These are phyloP conservation scores for Pagetopsis macropterus DNA, from an alignment of 2,797 vertebrate genomes.

Conservation along the genomic window DNA sequence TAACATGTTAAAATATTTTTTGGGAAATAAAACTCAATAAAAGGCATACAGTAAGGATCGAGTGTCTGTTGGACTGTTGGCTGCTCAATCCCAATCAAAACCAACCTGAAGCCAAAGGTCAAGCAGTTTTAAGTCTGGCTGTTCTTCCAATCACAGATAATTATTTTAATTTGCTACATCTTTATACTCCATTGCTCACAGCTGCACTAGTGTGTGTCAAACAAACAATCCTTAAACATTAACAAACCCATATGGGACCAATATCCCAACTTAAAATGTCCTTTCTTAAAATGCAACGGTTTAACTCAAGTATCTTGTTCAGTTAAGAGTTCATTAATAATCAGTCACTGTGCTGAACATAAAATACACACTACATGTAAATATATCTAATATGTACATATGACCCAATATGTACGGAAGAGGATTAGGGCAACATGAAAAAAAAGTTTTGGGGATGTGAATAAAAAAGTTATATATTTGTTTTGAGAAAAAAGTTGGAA, in stretches of 20 bases:
- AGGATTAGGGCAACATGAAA: too few relatives aligned
- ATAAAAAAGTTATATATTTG: too few relatives aligned
- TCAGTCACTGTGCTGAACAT: neutral
- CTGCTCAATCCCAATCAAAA: neutral
- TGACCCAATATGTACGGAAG: too few relatives aligned
- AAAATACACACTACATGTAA: too few relatives aligned
- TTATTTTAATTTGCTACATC: constrained; percentile 1
- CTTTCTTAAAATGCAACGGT: neutral
- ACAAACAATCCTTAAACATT: neutral
- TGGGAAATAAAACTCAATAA: neutral
- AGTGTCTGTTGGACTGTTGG: neutral
- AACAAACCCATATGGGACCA: neutral
- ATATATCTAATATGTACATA: too few relatives aligned
- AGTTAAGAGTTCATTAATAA: neutral
- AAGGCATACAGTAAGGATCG: neutral
- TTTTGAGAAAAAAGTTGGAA: too few relatives aligned
- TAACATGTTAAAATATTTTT: neutral
- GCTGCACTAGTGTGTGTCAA: neutral
- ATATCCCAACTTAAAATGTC: neutral
- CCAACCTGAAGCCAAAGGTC: neutral
- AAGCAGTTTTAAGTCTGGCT: too few relatives aligned
- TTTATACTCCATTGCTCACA: constrained; percentile 1
- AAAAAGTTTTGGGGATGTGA: too few relatives aligned
- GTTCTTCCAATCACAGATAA: neutral
- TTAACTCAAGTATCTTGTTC: constrained; percentile 5